Percentiles rank a stretch among this genome's conserved stretches.
These are phyloP conservation scores for Pogonophryne albipinna DNA, from an alignment of 2,797 vertebrate species.

Conservation along the genomic window DNA sequence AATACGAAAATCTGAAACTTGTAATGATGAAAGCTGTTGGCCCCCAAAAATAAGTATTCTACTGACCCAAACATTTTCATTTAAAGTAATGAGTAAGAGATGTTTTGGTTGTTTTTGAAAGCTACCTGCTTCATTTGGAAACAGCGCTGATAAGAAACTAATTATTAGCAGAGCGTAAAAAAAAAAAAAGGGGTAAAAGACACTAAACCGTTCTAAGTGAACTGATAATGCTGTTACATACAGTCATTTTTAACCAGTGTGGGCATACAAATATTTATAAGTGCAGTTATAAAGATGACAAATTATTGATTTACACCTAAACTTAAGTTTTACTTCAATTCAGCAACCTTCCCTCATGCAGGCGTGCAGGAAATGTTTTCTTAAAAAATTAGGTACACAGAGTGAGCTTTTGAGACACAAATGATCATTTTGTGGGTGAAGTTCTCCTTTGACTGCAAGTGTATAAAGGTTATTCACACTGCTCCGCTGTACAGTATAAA, in stretches of 20 bases:
- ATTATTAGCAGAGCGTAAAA: not conserved
- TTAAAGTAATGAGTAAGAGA: not conserved
- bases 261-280: not conserved
- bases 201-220: no score
- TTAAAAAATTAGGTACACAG: no score
- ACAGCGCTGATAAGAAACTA: not conserved
- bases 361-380: no score
- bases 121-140: not conserved
- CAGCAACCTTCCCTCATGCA: no score
- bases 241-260: not conserved
- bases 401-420: no score
- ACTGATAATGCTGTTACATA: not conserved
- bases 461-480: slow-evolving; percentile 2
- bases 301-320: not conserved
- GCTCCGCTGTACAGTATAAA: not conserved
- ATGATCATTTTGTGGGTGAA: no score
- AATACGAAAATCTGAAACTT: not conserved
- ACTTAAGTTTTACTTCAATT: not conserved
- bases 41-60: no score
- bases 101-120: no score
- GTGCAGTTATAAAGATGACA: not conserved
- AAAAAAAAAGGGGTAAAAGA: not conserved
- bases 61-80: no score
- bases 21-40: no score
- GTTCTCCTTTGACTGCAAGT: not conserved